Conservation (phyloP, 2,888 invertebrate genomes). For the Cataglyphis cursor region DNA sequence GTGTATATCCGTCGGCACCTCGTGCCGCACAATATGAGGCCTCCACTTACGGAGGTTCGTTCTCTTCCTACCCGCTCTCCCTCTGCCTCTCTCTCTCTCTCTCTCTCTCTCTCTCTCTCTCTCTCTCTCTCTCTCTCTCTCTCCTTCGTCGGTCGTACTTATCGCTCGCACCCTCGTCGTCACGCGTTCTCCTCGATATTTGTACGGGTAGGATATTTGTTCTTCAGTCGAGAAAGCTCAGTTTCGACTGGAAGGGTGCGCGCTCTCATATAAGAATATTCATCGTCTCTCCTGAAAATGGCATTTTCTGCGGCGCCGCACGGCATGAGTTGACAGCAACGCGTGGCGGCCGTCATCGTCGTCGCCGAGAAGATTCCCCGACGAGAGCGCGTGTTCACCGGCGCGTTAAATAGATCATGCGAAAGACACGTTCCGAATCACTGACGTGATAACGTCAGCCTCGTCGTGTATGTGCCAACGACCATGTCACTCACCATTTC, state of each 20-base stretch:
- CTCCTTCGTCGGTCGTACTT: constrained; percentile 31
- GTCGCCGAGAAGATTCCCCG: constrained; percentile 11
- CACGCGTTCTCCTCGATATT: constrained; percentile 38
- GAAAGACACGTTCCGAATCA: constrained; percentile 54
- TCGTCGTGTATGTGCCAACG: constrained; percentile 36
- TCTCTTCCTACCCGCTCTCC: not conserved
- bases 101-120: not conserved
- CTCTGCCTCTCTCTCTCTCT: not conserved
- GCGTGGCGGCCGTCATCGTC: not conserved
- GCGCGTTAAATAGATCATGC: constrained; percentile 52
- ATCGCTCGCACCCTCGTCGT: constrained; percentile 40
- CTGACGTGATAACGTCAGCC: constrained; percentile 49
- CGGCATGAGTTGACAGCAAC: constrained; percentile 19
- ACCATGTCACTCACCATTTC: constrained; percentile 47
- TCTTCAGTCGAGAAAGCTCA: constrained; percentile 34
- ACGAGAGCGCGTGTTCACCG: constrained; percentile 20
- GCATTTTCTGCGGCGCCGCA: constrained; percentile 44
- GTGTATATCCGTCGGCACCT: constrained; percentile 64
- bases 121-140: not conserved
- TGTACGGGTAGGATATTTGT: constrained; percentile 26
- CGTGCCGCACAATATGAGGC: constrained; percentile 53
- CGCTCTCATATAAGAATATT: constrained; percentile 63
- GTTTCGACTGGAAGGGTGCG: constrained; percentile 47
- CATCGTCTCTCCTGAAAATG: constrained; percentile 63
- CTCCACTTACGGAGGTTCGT: not conserved